Conservation (phyloP, 2,113 vertebrate species). For the Aramus guarauna region DNA sequence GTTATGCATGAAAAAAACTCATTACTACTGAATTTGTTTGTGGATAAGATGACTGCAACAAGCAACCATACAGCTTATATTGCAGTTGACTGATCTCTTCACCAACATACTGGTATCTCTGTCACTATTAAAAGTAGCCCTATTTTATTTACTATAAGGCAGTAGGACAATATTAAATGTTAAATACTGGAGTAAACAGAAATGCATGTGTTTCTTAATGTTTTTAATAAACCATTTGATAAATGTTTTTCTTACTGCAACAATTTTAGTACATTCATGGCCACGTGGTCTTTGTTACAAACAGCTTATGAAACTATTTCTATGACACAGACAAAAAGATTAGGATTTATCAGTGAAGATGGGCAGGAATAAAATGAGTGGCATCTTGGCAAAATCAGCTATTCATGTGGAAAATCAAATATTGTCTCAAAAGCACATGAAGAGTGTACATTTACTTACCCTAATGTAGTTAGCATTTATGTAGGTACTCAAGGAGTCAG, state of each 20-base stretch:
- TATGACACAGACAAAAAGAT: not conserved
- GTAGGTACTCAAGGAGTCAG: constrained; percentile 88
- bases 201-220: not conserved
- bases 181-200: not conserved
- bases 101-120: not conserved
- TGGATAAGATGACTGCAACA: not conserved
- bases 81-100: not conserved
- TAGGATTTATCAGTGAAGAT: not conserved
- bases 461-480: constrained; percentile 96
- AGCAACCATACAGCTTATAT: not conserved
- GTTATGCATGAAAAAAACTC: not conserved
- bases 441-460: constrained; percentile 76
- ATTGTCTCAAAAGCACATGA: constrained; percentile 14
- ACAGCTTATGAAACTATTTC: not conserved
- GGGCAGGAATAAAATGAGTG: not conserved
- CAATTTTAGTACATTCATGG: not conserved
- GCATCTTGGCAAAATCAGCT: not conserved
- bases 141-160: not conserved
- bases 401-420: not conserved
- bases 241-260: not conserved
- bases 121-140: not conserved
- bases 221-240: not conserved
- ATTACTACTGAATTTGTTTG: not conserved
- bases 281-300: not conserved
- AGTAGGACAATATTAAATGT: not conserved